phyloP scores from a whole-genome alignment of 2,888 invertebrate species.

The Dynastes tityus region DNA sequence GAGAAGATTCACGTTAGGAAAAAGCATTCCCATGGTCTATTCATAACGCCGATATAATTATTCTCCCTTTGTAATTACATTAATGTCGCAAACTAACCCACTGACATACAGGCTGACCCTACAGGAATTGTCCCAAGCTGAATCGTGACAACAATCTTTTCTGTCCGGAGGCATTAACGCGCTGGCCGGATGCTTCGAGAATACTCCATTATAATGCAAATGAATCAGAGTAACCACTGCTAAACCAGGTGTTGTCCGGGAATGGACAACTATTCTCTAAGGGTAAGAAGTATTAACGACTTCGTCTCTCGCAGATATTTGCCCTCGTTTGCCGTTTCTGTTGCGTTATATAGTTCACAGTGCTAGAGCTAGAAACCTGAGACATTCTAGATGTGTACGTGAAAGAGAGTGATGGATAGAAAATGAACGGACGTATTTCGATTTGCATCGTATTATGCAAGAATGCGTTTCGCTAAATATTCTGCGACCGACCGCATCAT shows the following conservation, averaged over 20 bases:
- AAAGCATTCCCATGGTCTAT: constrained; percentile 57
- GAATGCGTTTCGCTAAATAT: constrained; percentile 52
- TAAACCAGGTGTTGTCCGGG: constrained; percentile 67
- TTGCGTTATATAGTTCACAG: constrained; percentile 24
- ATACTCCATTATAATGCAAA: constrained; percentile 67
- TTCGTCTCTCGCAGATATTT: constrained; percentile 63
- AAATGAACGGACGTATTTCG: constrained; percentile 4
- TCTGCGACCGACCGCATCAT: constrained; percentile 16
- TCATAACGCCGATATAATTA: constrained; percentile 62
- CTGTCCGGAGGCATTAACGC: constrained; percentile 31
- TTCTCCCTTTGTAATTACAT: constrained; percentile 67
- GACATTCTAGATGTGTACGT: not conserved
- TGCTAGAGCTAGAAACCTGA: not conserved
- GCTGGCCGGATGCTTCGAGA: constrained; percentile 52
- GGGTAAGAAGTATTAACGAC: constrained; percentile 68
- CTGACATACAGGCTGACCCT: constrained; percentile 65
- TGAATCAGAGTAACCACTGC: constrained; percentile 65
- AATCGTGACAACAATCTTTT: constrained; percentile 53
- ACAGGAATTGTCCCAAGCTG: constrained; percentile 55
- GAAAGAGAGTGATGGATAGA: constrained; percentile 10
- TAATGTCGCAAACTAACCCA: constrained; percentile 64
- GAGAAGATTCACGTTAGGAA: constrained; percentile 27
- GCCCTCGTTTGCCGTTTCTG: constrained; percentile 60
- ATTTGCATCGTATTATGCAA: constrained; percentile 56
- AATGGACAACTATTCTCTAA: constrained; percentile 67